Conservation (phyloP, 37 sponge, comb jelly and placozoan genomes). For the Beroe forskalii region DNA sequence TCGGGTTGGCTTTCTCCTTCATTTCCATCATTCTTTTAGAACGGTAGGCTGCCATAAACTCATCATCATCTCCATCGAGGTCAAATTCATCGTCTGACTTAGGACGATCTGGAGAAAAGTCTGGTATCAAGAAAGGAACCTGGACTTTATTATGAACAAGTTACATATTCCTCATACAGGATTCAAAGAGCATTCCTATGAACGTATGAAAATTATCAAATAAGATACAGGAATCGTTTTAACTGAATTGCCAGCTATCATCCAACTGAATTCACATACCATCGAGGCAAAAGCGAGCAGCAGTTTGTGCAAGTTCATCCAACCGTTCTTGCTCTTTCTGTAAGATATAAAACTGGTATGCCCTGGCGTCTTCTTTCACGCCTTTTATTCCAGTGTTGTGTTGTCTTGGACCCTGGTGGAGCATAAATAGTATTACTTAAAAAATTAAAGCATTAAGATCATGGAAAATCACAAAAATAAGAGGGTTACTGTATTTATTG, state of each 20-base stretch:
- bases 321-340: conserved; percentile 53
- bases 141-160: too few relatives aligned
- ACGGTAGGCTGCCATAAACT: conserved; percentile 51
- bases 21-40: conserved; percentile 50
- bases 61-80: conserved; percentile 20
- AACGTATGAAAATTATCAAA: too few relatives aligned
- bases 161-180: too few relatives aligned
- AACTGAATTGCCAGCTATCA: neutral
- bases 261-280: too few relatives aligned
- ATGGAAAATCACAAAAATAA: too few relatives aligned
- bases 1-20: conserved; percentile 27
- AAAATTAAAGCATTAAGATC: too few relatives aligned
- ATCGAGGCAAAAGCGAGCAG: neutral
- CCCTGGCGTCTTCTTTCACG: conserved; percentile 55
- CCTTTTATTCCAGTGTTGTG: conserved; percentile 61
- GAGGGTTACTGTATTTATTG: too few relatives aligned
- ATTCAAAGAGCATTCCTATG: too few relatives aligned
- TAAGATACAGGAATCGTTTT: too few relatives aligned
- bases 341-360: conserved; percentile 18
- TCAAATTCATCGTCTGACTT: conserved; percentile 33
- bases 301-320: conserved; percentile 24
- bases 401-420: conserved; percentile 29
- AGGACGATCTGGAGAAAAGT: neutral
- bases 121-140: too few relatives aligned
- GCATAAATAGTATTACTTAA: too few relatives aligned